Conservation (phyloP, 1,140 invertebrate genomes). For the Zaprionus africanus region DNA sequence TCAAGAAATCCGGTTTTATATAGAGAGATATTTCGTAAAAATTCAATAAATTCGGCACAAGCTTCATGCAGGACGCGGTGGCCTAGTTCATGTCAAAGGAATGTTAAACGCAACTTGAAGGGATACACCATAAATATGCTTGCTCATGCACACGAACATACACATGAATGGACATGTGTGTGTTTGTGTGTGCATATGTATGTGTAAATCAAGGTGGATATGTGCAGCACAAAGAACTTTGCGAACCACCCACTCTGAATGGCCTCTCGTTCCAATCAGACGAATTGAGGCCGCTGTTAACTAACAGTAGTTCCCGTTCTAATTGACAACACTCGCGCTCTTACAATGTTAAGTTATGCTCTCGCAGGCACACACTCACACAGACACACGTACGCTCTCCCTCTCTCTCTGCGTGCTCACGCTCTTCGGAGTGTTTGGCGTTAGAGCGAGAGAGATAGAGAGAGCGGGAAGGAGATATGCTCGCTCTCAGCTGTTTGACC, state of each 20-base stretch:
- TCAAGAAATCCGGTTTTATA: slow-evolving; percentile 65
- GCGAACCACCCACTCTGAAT: slow-evolving; percentile 25
- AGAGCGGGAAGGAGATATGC: slow-evolving; percentile 28
- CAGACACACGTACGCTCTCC: not conserved
- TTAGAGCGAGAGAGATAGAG: slow-evolving; percentile 46
- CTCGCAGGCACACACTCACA: slow-evolving; percentile 9
- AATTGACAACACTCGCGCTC: slow-evolving; percentile 51
- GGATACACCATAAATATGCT: not conserved
- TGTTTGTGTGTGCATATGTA: slow-evolving; percentile 9
- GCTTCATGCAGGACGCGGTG: slow-evolving; percentile 12
- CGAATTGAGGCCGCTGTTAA: slow-evolving; percentile 64
- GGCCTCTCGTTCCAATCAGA: slow-evolving; percentile 54
- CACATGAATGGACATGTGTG: not conserved
- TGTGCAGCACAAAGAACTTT: slow-evolving; percentile 27
- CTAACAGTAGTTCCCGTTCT: slow-evolving; percentile 73
- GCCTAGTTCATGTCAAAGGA: slow-evolving; percentile 12
- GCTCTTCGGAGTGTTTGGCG: slow-evolving; percentile 21
- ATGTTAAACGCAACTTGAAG: slow-evolving; percentile 1
- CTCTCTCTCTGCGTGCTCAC: not conserved
- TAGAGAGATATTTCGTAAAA: slow-evolving; percentile 54
- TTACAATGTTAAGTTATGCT: slow-evolving; percentile 50
- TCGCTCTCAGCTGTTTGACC: slow-evolving; percentile 72
- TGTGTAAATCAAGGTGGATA: slow-evolving; percentile 27
- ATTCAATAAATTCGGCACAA: slow-evolving; percentile 53
- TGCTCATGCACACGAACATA: not conserved